Conservation (phyloP, 2,888 invertebrate species). For the Chymomyza procnemis region DNA sequence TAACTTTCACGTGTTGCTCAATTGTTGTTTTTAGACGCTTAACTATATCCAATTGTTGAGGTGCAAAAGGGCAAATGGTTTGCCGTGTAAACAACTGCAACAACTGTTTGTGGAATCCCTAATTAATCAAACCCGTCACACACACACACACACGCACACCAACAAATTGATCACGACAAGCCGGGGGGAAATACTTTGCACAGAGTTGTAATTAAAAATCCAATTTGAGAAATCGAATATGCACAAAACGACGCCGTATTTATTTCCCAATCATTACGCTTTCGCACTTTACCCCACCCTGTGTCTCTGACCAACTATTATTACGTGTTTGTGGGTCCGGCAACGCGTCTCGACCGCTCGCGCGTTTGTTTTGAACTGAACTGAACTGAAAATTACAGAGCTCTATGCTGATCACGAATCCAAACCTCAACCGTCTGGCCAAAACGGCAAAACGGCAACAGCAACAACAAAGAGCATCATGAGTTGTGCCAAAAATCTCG, state of each 20-base stretch:
- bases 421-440: conserved; percentile 25
- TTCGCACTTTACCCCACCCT: background rate
- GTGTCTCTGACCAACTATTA: background rate
- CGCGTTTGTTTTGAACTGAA: conserved; percentile 55
- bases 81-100: background rate
- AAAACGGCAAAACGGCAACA: conserved; percentile 28
- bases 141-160: too few relatives aligned
- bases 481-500: too few relatives aligned
- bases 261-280: background rate
- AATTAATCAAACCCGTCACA: background rate
- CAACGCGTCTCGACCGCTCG: conserved; percentile 53
- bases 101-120: background rate
- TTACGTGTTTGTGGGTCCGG: conserved; percentile 21
- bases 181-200: background rate
- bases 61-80: background rate
- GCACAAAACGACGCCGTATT: background rate
- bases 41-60: background rate
- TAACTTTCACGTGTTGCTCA: background rate
- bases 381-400: conserved; percentile 54
- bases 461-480: conserved; percentile 8
- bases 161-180: background rate
- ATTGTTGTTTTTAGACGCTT: background rate
- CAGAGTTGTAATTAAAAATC: background rate
- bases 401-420: conserved; percentile 58
- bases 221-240: background rate